Percentiles rank a stretch among this genome's conserved stretches.
Conservation (phyloP, 2,797 vertebrate genomes). For the Ciconia nigra region DNA sequence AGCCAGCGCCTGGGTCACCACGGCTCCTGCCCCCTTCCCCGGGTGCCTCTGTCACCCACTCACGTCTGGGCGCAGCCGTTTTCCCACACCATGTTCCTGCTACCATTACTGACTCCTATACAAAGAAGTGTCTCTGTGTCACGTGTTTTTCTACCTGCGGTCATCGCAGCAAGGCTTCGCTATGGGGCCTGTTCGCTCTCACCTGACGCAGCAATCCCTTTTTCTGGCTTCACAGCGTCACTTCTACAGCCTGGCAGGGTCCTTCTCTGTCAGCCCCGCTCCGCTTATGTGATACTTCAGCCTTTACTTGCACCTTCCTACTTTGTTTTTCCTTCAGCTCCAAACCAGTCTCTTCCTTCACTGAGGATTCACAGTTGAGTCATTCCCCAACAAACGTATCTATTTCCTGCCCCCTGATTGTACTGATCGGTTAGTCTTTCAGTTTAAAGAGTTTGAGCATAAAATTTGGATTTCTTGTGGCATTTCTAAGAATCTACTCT, state of each 20-base stretch:
- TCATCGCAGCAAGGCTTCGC: not conserved
- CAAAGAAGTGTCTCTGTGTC: fast-evolving
- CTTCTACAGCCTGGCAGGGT: fast-evolving
- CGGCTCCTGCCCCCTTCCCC: not conserved
- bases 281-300: fast-evolving
- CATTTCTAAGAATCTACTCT: not conserved
- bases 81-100: fast-evolving
- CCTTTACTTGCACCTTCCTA: not conserved
- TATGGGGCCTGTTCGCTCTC: fast-evolving
- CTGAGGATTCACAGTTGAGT: not conserved
- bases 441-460: not conserved
- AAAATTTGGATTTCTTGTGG: not conserved
- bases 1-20: not conserved
- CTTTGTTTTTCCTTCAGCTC: not conserved
- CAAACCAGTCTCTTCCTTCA: not conserved
- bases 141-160: fast-evolving
- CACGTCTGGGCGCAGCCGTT: not conserved
- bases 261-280: not conserved
- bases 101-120: fast-evolving
- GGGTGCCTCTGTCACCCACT: fast-evolving
- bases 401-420: fast-evolving
- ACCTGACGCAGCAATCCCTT: not conserved
- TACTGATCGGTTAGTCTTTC: fast-evolving
- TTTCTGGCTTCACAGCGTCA: fast-evolving
- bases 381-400: not conserved